These are phyloP conservation scores for Galerucella nymphaeae DNA, from an alignment of 2,888 invertebrate species.

Conservation along the genomic window DNA sequence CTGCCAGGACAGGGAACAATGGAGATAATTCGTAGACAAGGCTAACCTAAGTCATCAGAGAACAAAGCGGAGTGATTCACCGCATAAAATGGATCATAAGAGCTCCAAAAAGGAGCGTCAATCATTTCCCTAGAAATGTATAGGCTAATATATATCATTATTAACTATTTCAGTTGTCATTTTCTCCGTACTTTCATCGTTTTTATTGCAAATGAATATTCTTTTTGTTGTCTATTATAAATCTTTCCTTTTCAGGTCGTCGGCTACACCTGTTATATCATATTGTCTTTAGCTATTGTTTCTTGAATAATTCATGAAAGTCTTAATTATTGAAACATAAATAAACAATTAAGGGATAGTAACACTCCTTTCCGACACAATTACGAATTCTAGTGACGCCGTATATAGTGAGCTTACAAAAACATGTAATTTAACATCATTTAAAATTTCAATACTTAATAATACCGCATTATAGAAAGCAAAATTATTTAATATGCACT, in stretches of 20 bases:
- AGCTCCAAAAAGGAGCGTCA: no score
- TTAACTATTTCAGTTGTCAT: no score
- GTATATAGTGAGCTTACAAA: slow-evolving; percentile 3
- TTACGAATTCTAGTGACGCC: slow-evolving; percentile 5
- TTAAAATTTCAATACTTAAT: slow-evolving; percentile 12
- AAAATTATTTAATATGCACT: slow-evolving; percentile 1
- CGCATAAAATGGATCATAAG: no score
- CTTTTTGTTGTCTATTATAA: no score
- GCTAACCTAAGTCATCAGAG: no score
- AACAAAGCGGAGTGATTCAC: no score
- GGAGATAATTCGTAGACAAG: no score
- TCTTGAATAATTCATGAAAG: background rate
- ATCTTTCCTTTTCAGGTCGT: no score
- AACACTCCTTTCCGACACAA: slow-evolving; percentile 9
- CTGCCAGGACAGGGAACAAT: no score
- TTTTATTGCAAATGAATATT: background rate
- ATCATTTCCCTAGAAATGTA: no score
- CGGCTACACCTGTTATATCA: background rate
- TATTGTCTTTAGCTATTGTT: background rate
- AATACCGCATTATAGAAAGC: slow-evolving; percentile 16
- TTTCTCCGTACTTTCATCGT: background rate
- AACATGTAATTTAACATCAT: slow-evolving; percentile 9
- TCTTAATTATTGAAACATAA: background rate
- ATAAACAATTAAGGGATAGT: background rate
- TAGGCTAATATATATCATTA: no score